phyloP scores from a whole-genome alignment of 1,140 invertebrate genomes.

The Periplaneta americana region DNA sequence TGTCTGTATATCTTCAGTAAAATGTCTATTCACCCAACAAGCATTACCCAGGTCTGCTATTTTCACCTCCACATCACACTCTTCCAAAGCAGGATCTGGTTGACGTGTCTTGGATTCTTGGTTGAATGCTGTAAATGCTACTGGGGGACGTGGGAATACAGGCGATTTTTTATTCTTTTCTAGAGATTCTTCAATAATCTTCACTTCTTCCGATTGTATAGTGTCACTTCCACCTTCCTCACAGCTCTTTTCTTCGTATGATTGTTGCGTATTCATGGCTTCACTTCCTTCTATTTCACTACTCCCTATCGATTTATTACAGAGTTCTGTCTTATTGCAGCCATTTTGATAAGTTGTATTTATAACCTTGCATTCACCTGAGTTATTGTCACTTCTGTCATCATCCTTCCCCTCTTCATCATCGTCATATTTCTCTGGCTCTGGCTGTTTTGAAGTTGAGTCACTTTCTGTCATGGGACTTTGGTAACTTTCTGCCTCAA shows the following conservation, averaged over 20 bases:
- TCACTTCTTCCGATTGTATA: background rate
- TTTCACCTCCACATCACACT: constrained; percentile 85
- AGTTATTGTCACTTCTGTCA: constrained; percentile 5
- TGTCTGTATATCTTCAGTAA: constrained; percentile 98
- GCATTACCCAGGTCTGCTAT: constrained; percentile 98
- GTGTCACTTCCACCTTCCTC: constrained; percentile 23
- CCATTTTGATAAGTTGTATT: constrained; percentile 11
- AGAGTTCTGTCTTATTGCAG: background rate
- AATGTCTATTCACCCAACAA: constrained; percentile 95
- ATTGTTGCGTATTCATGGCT: constrained; percentile 16
- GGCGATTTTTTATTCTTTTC: background rate
- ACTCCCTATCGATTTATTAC: constrained; percentile 5
- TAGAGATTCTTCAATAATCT: background rate
- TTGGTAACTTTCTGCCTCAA: background rate
- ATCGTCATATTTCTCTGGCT: background rate
- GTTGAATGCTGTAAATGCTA: background rate
- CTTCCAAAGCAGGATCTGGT: constrained; percentile 71
- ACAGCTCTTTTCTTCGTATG: constrained; percentile 32
- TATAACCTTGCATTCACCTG: constrained; percentile 21
- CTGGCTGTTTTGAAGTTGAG: constrained; percentile 17
- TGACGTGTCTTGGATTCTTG: background rate
- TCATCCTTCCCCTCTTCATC: constrained; percentile 34
- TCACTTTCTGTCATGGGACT: constrained; percentile 13
- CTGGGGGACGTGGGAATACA: background rate
- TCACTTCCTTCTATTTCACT: constrained; percentile 5